phyloP scores from a whole-genome alignment of 35 echinoderm and acorn worm genomes.

The Acanthaster planci region DNA sequence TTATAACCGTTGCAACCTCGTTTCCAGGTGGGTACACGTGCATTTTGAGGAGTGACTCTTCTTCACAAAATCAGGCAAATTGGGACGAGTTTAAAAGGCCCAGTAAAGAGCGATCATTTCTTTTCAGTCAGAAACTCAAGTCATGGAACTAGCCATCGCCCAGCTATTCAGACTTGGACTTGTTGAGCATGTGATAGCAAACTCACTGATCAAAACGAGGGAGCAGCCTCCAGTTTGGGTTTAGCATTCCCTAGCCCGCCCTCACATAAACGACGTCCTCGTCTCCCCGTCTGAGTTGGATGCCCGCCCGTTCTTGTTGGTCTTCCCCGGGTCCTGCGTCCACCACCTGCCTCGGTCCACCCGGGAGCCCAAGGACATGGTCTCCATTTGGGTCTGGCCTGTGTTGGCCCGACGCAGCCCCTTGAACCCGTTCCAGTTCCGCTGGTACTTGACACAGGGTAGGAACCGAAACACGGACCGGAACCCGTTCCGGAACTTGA shows the following conservation, averaged over 20 bases:
- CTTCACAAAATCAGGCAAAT: too few relatives aligned
- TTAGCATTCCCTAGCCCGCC: not conserved
- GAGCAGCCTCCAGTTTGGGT: not conserved
- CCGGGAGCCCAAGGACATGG: constrained; percentile 52
- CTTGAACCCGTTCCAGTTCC: constrained; percentile 58
- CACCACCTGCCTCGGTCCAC: constrained; percentile 31
- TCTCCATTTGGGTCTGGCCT: constrained; percentile 67
- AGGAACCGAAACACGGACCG: constrained; percentile 86
- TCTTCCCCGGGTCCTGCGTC: constrained; percentile 16
- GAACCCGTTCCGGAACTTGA: constrained; percentile 98
- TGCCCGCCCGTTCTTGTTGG: not conserved
- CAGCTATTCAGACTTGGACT: too few relatives aligned
- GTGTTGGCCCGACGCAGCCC: constrained; percentile 53
- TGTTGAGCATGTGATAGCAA: not conserved
- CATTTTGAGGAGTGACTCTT: too few relatives aligned
- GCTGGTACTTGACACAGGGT: constrained; percentile 59
- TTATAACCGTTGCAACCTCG: too few relatives aligned
- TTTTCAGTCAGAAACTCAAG: too few relatives aligned
- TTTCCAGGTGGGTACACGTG: too few relatives aligned
- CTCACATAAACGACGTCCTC: constrained; percentile 4
- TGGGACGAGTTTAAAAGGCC: too few relatives aligned
- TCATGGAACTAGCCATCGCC: too few relatives aligned
- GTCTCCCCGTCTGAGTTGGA: constrained; percentile 9
- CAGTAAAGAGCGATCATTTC: too few relatives aligned
- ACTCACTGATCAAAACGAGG: not conserved